Conservation (phyloP, 2,797 vertebrate species). For the Cebuella pygmaea region DNA sequence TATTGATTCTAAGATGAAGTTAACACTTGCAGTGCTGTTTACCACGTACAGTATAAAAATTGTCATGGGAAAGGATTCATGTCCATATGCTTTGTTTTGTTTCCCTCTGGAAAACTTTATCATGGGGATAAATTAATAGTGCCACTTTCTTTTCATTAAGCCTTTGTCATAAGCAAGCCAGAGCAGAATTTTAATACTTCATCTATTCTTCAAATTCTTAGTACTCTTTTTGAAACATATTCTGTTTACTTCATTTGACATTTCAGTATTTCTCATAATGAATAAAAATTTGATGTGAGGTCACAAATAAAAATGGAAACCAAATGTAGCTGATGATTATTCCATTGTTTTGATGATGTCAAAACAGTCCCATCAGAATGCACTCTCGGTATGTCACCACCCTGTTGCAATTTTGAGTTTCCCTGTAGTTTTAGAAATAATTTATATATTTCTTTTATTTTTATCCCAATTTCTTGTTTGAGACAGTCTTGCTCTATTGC, state of each 20-base stretch:
- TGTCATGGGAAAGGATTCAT: slow-evolving; percentile 23
- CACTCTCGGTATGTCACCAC: slow-evolving; percentile 16
- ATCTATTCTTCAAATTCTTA: slow-evolving; percentile 74
- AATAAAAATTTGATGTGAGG: slow-evolving; percentile 61
- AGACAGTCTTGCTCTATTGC: background rate
- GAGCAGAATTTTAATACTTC: slow-evolving; percentile 56
- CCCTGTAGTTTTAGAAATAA: background rate
- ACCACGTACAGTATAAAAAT: slow-evolving; percentile 23
- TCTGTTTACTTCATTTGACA: slow-evolving; percentile 69
- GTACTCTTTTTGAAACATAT: slow-evolving; percentile 81
- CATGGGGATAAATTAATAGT: slow-evolving; percentile 64
- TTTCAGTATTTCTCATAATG: slow-evolving; percentile 68
- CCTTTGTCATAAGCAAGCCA: background rate
- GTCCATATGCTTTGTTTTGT: background rate
- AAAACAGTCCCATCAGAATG: slow-evolving; percentile 41
- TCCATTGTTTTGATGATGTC: slow-evolving; percentile 48
- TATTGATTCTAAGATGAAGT: slow-evolving; percentile 3
- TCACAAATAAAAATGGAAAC: slow-evolving; percentile 61
- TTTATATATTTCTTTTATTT: background rate
- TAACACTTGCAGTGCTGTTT: slow-evolving; percentile 44
- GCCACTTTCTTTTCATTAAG: slow-evolving; percentile 55
- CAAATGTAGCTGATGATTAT: slow-evolving; percentile 66
- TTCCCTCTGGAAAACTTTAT: slow-evolving; percentile 70
- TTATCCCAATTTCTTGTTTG: background rate
- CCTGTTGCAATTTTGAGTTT: slow-evolving; percentile 56